Evolutionary conservation across 1,140 invertebrate genomes (phyloP).

Genomic region (Neodiprion pinetum): DNA sequence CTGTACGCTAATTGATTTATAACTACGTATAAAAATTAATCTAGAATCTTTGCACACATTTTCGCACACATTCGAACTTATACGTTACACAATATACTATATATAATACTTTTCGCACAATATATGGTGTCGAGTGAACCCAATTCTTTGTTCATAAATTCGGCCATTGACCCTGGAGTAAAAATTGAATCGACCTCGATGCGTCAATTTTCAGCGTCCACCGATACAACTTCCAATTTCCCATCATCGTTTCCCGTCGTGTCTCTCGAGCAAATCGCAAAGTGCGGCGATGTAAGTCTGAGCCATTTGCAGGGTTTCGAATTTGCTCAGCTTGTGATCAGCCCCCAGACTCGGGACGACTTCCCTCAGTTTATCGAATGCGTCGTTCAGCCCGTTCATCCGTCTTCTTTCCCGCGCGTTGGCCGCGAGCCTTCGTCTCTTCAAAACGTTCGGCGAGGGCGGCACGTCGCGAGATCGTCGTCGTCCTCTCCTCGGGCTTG

Average conservation of each 20-base stretch:
- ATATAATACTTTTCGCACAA: too few species aligned
- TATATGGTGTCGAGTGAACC: too few species aligned
- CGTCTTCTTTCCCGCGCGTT: slow-evolving; percentile 80
- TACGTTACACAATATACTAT: too few species aligned
- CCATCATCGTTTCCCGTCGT: background rate
- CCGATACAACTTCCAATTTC: too few species aligned
- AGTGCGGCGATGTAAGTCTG: slow-evolving; percentile 83
- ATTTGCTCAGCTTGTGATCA: slow-evolving; percentile 85
- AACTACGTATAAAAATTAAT: background rate
- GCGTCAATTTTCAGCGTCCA: too few species aligned
- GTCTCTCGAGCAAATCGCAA: slow-evolving; percentile 62
- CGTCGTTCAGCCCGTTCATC: slow-evolving; percentile 85
- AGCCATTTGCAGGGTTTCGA: slow-evolving; percentile 89
- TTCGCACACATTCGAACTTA: background rate
- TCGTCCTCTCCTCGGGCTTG: slow-evolving; percentile 50
- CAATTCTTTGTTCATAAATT: too few species aligned
- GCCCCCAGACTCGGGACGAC: slow-evolving; percentile 81
- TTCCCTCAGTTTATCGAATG: slow-evolving; percentile 79
- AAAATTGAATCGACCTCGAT: too few species aligned
- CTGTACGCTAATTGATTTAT: too few species aligned
- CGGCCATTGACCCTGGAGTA: too few species aligned
- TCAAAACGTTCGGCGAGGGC: slow-evolving; percentile 67
- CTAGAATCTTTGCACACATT: background rate
- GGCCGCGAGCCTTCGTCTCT: slow-evolving; percentile 73
- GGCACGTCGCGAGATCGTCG: slow-evolving; percentile 56